Conservation (phyloP, 2,797 vertebrate species). For the Emydoidea blandingii region DNA sequence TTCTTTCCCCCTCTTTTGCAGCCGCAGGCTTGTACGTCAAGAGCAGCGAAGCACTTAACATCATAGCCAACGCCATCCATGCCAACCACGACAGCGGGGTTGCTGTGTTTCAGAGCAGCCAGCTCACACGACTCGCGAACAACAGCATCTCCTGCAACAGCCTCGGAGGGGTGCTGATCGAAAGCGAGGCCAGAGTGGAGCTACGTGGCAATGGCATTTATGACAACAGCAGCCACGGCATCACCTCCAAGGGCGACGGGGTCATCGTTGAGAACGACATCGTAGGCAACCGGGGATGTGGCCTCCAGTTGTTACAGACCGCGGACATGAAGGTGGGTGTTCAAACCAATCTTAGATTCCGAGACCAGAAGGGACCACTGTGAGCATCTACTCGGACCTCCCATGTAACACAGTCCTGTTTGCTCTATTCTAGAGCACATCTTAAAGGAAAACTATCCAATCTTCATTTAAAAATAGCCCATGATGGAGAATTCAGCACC, state of each 20-base stretch:
- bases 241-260: slow-evolving; percentile 87
- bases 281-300: slow-evolving; percentile 87
- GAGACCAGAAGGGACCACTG: too few species aligned
- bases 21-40: slow-evolving; percentile 92
- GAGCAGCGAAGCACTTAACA: slow-evolving; percentile 89
- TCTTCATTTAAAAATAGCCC: not conserved
- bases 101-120: slow-evolving; percentile 89
- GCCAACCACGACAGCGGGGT: slow-evolving; percentile 86
- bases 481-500: not conserved
- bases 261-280: slow-evolving; percentile 90
- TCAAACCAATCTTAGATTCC: not conserved
- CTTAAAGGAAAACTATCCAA: not conserved
- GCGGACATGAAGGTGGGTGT: slow-evolving; percentile 88
- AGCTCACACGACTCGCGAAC: slow-evolving; percentile 86
- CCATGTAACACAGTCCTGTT: too few species aligned
- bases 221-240: slow-evolving; percentile 87
- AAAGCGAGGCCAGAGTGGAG: slow-evolving; percentile 89
- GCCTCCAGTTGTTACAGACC: slow-evolving; percentile 86
- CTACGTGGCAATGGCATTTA: slow-evolving; percentile 92
- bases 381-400: too few species aligned
- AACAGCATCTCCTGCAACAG: slow-evolving; percentile 91
- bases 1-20: slow-evolving; percentile 50
- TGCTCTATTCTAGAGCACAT: not conserved
- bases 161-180: slow-evolving; percentile 86
- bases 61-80: slow-evolving; percentile 88